These are phyloP conservation scores for Microvelia longipes DNA, from an alignment of 1,140 invertebrate genomes.

Conservation along the genomic window DNA sequence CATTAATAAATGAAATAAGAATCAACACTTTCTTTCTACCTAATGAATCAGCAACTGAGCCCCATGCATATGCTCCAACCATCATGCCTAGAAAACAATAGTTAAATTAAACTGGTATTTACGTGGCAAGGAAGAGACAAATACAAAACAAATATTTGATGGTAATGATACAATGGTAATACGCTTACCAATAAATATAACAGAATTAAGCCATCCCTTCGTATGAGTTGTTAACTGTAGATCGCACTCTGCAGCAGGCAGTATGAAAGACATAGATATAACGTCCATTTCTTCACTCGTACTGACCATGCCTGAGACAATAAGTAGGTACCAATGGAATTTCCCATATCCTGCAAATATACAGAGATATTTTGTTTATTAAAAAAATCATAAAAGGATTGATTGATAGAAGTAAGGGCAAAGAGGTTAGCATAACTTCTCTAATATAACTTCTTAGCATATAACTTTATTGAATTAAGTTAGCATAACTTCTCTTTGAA, in stretches of 20 bases:
- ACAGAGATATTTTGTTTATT: too few relatives aligned
- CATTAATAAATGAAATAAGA: conserved; percentile 77
- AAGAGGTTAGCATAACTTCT: too few relatives aligned
- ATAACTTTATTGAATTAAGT: too few relatives aligned
- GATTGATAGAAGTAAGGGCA: too few relatives aligned
- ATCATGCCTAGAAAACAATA: conserved; percentile 76
- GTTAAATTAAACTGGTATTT: too few relatives aligned
- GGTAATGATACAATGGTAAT: background rate
- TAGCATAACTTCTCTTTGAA: too few relatives aligned
- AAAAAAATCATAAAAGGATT: too few relatives aligned
- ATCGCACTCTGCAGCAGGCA: conserved; percentile 84
- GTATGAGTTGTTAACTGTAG: conserved; percentile 67
- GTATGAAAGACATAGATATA: conserved; percentile 84
- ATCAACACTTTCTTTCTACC: conserved; percentile 73
- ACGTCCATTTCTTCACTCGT: conserved; percentile 92
- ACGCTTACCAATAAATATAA: conserved; percentile 31
- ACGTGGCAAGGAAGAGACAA: too few relatives aligned
- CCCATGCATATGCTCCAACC: conserved; percentile 81
- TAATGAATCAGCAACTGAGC: conserved; percentile 69
- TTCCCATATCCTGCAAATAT: conserved; percentile 64
- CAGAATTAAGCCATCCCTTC: conserved; percentile 70
- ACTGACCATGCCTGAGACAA: conserved; percentile 80
- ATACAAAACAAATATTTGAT: background rate
- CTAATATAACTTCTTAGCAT: too few relatives aligned
- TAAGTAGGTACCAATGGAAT: conserved; percentile 76